Conservation (phyloP, 1,140 invertebrate genomes). For the Achroia grisella region DNA sequence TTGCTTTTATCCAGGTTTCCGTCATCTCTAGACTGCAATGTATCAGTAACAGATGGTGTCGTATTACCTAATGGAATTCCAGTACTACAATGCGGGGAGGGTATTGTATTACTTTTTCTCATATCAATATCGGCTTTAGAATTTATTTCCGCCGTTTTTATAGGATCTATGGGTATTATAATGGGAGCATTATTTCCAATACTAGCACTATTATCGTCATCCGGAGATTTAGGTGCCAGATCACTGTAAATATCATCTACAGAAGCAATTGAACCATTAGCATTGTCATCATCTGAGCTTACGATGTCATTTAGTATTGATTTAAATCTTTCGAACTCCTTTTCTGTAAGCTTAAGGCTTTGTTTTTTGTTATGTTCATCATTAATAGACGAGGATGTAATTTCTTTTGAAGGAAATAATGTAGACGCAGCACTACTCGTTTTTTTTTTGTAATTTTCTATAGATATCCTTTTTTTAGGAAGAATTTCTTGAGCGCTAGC, state of each 20-base stretch:
- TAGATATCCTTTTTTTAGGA: conserved; percentile 61
- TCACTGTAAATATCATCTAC: conserved; percentile 33
- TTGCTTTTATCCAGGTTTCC: conserved; percentile 1
- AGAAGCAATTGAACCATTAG: conserved; percentile 14
- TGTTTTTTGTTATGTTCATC: conserved; percentile 49
- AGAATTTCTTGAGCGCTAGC: conserved; percentile 44
- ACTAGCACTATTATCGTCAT: conserved; percentile 40
- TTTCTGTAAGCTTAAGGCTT: conserved; percentile 64
- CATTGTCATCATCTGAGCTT: conserved; percentile 27
- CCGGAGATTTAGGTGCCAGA: conserved; percentile 61
- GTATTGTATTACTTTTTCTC: conserved; percentile 32
- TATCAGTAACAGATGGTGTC: not conserved
- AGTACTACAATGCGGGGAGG: conserved; percentile 6
- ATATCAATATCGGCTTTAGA: conserved; percentile 53
- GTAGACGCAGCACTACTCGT: conserved; percentile 3
- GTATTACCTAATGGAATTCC: too few species aligned
- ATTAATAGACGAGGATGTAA: conserved; percentile 11
- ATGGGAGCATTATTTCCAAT: conserved; percentile 37
- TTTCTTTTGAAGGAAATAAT: conserved; percentile 15
- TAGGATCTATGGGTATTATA: conserved; percentile 56
- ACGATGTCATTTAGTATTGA: conserved; percentile 44
- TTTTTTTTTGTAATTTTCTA: conserved; percentile 70
- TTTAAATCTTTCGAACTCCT: conserved; percentile 76
- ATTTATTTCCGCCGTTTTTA: conserved; percentile 24
- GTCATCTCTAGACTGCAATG: not conserved